These are phyloP conservation scores for Sesia bembeciformis DNA, from an alignment of 2,888 invertebrate genomes.

Conservation along the genomic window DNA sequence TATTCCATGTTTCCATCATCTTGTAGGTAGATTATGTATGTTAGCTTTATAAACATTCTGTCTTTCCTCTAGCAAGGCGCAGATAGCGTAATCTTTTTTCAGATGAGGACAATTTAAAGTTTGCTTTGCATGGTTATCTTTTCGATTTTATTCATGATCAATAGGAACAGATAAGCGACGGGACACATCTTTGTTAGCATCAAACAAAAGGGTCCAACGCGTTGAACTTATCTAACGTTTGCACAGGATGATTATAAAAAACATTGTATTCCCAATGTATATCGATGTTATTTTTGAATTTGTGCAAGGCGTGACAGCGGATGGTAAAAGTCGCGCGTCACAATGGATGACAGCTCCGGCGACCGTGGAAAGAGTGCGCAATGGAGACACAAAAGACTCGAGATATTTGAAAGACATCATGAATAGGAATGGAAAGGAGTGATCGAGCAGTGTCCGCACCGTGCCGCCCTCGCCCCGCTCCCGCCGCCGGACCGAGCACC, in stretches of 20 bases:
- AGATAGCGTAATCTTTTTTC: not conserved
- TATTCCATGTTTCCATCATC: too few species aligned
- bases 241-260: slow-evolving; percentile 57
- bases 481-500: slow-evolving; percentile 6
- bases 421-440: slow-evolving; percentile 67
- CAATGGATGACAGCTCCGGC: slow-evolving; percentile 61
- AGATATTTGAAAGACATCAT: slow-evolving; percentile 64
- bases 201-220: slow-evolving; percentile 57
- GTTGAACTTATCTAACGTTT: slow-evolving; percentile 66
- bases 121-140: not conserved
- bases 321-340: slow-evolving; percentile 43
- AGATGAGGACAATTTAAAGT: not conserved
- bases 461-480: slow-evolving; percentile 12
- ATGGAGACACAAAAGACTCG: slow-evolving; percentile 37
- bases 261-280: slow-evolving; percentile 44
- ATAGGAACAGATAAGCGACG: slow-evolving; percentile 50
- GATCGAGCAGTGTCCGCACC: slow-evolving; percentile 52
- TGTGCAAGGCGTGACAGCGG: slow-evolving; percentile 73
- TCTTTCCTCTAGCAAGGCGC: not conserved
- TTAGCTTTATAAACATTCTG: not conserved
- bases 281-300: slow-evolving; percentile 70
- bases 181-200: slow-evolving; percentile 65
- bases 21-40: too few species aligned
- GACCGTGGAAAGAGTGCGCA: slow-evolving; percentile 47
- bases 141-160: slow-evolving; percentile 23